Evolutionary conservation across 2,888 invertebrate species (phyloP), one percentile per base, ranked within the genome.

Genomic region (Hyposoter dolosus): DNA sequence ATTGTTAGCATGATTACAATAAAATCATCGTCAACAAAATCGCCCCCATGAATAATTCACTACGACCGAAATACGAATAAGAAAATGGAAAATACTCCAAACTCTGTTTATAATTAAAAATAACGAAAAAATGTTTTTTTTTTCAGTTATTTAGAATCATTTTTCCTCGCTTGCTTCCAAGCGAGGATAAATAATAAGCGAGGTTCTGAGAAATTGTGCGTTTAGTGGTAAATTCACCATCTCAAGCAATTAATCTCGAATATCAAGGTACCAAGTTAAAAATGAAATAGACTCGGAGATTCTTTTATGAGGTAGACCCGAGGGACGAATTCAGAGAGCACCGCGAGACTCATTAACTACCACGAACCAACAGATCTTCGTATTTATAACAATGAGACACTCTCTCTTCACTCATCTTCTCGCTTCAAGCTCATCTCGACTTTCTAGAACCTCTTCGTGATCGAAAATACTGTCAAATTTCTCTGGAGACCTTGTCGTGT

Each of bases 221-320:
- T 83, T 85, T 60, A 76, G 65, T 50, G 65, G 43, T 32, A 74
- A 53, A 80, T 35, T 35, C 35, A 69, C 17, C 0, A 69, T 35
- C 56, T 60, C 56, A 28, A 47, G 75, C 71, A 83, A 85, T 85
- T 85, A 83, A 43, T 77, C 53, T 40, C 17, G 40, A 12, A 63
- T 40, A 43, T 69, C 65, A 23, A 69, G 56, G n/a, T 10, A 10
- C 43, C 32, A 53, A n/a, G 79, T 63, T 40, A 35, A 80, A 69
- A 75, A 77, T n/a, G 35, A 68, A 66, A 43, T 82, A 1, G 15
- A 56, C 78, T 56, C 23, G 12, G 12, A 50, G 81, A 66, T 28
- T 43, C 23, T 2, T 65, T 50, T 66, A 40, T 43, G 7, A 66
- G 17, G 17, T 35, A 68, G 47, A 76, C 40, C 66, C 40, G 9